Percentiles rank a stretch among this genome's conserved stretches.
Evolutionary conservation across 2,113 vertebrate genomes (phyloP).

Genomic region (Crypturellus undulatus): DNA sequence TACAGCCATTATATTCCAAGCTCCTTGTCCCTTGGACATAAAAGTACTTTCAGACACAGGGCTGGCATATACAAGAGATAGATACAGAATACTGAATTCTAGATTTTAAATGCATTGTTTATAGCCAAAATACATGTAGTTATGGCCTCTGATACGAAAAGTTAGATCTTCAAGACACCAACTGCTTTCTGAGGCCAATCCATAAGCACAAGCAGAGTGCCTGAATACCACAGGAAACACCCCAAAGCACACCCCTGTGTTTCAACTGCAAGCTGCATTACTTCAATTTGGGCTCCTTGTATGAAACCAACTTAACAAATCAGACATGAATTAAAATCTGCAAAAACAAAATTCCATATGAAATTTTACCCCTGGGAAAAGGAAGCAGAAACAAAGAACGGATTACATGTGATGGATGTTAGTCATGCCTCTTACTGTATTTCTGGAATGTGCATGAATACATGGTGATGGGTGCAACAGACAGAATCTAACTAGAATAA

Average conservation of each 20-base stretch:
- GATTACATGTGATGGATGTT: neutral
- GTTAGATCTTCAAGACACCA: neutral
- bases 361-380: constrained; percentile 39
- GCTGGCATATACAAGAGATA: neutral
- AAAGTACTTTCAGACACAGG: neutral
- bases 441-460: neutral
- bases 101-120: neutral
- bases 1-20: neutral
- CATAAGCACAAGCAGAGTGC: neutral
- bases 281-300: neutral
- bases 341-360: constrained; percentile 3
- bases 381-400: neutral
- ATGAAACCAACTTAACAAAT: constrained; percentile 1
- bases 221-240: neutral
- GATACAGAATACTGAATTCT: neutral
- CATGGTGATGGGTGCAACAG: neutral
- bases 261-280: neutral
- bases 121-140: neutral
- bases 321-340: neutral
- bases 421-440: neutral
- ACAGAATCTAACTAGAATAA: neutral
- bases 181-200: neutral
- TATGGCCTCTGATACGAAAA: neutral
- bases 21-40: neutral
- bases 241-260: neutral